Evolutionary conservation across 2,797 vertebrate genomes (phyloP).

Genomic region (Acipenser transmontanus): DNA sequence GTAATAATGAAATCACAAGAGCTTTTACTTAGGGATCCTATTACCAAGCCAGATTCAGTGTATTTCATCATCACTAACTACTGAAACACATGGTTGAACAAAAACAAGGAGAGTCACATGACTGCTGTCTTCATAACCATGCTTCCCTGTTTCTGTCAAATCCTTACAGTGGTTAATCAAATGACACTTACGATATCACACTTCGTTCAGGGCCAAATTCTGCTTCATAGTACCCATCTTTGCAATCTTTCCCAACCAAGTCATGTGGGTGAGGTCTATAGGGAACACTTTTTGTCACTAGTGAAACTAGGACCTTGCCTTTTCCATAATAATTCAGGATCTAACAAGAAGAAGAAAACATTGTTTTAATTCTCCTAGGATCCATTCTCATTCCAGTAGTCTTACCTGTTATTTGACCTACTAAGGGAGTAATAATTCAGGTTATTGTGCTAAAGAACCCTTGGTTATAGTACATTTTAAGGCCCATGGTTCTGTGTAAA

Average conservation of each 20-base stretch:
- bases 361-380: too few species aligned
- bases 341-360: slow-evolving; percentile 40
- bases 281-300: slow-evolving; percentile 92
- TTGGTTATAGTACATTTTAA: too few species aligned
- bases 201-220: slow-evolving; percentile 90
- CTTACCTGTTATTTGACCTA: too few species aligned
- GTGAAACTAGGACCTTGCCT: slow-evolving; percentile 82
- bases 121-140: not conserved
- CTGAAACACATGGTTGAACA: not conserved
- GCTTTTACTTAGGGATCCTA: not conserved
- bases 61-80: not conserved
- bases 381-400: too few species aligned
- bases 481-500: too few species aligned
- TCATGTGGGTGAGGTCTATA: slow-evolving; percentile 93
- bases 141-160: not conserved
- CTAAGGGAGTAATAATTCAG: too few species aligned
- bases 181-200: slow-evolving; percentile 82
- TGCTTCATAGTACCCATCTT: slow-evolving; percentile 90
- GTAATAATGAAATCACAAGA: slow-evolving; percentile 5
- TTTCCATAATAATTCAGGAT: slow-evolving; percentile 81
- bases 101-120: not conserved
- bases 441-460: too few species aligned
- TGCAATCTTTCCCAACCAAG: slow-evolving; percentile 94
- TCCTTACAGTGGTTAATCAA: not conserved
- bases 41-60: not conserved